Conservation (phyloP, 2,797 vertebrate genomes). For the Odontamblyopus rebecca region DNA sequence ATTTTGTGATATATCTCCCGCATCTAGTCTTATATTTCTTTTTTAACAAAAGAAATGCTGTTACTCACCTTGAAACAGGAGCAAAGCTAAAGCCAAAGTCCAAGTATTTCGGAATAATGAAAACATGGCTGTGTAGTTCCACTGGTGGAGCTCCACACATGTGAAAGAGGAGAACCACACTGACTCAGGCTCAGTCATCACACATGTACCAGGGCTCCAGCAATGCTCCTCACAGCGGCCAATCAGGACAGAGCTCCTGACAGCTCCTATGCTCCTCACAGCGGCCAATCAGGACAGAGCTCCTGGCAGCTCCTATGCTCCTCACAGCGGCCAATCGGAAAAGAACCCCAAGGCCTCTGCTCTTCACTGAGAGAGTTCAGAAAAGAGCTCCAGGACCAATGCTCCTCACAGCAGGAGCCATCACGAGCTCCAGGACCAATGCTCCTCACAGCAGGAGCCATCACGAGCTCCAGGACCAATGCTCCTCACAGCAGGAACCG, state of each 20-base stretch:
- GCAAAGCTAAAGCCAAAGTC: constrained; percentile 37
- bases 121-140: constrained; percentile 56
- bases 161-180: constrained; percentile 67
- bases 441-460: background rate
- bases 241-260: constrained; percentile 49
- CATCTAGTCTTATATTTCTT: no score
- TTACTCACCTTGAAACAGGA: constrained; percentile 61
- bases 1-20: no score
- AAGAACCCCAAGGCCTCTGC: constrained; percentile 54
- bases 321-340: constrained; percentile 54
- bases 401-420: background rate
- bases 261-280: constrained; percentile 43
- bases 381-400: constrained; percentile 13
- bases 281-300: constrained; percentile 64
- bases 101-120: constrained; percentile 42
- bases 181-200: constrained; percentile 68
- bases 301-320: no score
- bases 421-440: constrained; percentile 12
- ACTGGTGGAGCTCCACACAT: constrained; percentile 54
- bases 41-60: background rate
- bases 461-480: constrained; percentile 12
- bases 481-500: background rate
- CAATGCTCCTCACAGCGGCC: constrained; percentile 50
- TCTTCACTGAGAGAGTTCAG: constrained; percentile 47
- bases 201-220: constrained; percentile 63